Evolutionary conservation across 1,140 invertebrate genomes (phyloP), one percentile per base, ranked within the genome.

Genomic region (Panagrolaimus sp.): DNA sequence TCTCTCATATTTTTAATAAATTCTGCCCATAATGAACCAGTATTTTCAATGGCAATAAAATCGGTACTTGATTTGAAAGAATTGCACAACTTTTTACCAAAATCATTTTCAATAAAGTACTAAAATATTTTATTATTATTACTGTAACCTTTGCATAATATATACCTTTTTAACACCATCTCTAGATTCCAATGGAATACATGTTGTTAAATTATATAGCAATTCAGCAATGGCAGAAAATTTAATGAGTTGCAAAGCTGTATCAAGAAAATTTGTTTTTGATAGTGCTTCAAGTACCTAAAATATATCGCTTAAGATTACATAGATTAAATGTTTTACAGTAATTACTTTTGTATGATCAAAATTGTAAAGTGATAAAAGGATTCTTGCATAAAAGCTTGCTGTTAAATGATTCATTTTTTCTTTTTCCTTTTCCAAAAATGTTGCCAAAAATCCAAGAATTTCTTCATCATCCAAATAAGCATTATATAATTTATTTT

Each of bases 301-400:
- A n/a, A 57, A 5, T 57, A n/a, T n/a, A n/a, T n/a, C n/a, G 51
- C 20, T 20, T 11, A 48, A 48, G 20, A 2, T n/a, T 25, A 25
- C n/a, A 57, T n/a, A 57, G 20, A 57, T 25, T 11, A 57, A 57
- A 11, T 23, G 3, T 38, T 38, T 38, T 38, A n/a, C n/a, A n/a
- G n/a, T 38, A 7, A 2, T 11, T 57, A 57, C 51, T 8, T 57
- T 57, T 3, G 20, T 11, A 57, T 20, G 20, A 27, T 57, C 7
- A 57, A 57, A 20, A 57, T 57, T 57, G n/a, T 57, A 57, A 20
- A 57, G 27, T 57, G 51, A 25, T 57, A 25, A 27, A 57, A 57
- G 20, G 20, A 57, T 57, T 27, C 27, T 57, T 27, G 51, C 51
- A 57, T 25, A 57, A 27, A 57, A 57, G 51, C 51, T 57, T 9